These are phyloP conservation scores for Willisornis vidua DNA, from an alignment of 2,113 vertebrate genomes.

Conservation along the genomic window DNA sequence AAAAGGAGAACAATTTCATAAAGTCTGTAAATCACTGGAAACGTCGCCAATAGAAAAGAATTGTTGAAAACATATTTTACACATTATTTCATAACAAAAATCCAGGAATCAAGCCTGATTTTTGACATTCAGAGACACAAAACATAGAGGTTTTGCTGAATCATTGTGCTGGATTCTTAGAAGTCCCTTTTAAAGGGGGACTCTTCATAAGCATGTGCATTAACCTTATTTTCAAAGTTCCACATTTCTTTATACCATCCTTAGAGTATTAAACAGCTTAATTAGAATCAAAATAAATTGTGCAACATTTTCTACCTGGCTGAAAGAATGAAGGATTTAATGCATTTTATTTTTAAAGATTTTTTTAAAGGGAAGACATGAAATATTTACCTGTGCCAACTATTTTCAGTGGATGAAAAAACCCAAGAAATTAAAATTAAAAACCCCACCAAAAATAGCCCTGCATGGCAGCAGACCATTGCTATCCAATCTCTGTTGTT, in stretches of 20 bases:
- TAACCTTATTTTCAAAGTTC: background rate
- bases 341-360: background rate
- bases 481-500: background rate
- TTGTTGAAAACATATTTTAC: background rate
- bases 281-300: slow-evolving; percentile 8
- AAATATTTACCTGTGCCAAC: slow-evolving; percentile 56
- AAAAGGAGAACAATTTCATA: background rate
- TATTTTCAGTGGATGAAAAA: slow-evolving; percentile 61
- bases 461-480: background rate
- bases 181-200: background rate
- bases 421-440: too few species aligned
- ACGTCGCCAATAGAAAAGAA: background rate
- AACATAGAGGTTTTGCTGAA: background rate
- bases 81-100: background rate
- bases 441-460: background rate
- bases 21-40: background rate
- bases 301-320: background rate
- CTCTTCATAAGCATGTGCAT: background rate
- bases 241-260: background rate
- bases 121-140: background rate
- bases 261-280: background rate
- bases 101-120: background rate
- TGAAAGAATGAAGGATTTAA: background rate
- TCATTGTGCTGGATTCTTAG: background rate
- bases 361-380: background rate